Evolutionary conservation across 1,140 invertebrate species (phyloP), one percentile per base, ranked within the genome.

Genomic region (Dermatophagoides farinae): DNA sequence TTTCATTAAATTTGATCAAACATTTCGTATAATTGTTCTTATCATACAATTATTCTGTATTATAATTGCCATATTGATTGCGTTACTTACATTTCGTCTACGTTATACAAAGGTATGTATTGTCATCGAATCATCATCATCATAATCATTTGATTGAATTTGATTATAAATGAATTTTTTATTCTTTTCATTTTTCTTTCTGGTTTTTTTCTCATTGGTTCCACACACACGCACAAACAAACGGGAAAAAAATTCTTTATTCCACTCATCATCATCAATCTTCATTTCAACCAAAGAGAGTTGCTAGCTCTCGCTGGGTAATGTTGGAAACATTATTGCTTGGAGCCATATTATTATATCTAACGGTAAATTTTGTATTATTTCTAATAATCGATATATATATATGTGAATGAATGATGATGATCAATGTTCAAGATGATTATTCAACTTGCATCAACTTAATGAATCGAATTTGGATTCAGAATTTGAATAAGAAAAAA

Each of bases 221-320:
- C n/a, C n/a, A n/a, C n/a, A n/a, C n/a, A n/a, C n/a, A n/a, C 47
- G 20, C 5, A 44, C 14, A 44, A 44, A 44, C n/a, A n/a, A 44
- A 4, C 10, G 10, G 10, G 6, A 44, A n/a, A n/a, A 44, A 16
- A 44, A 20, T 8, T 50, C 47, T 10, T 50, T 50, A 25, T 8
- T 8, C 9, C 9, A 18, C 46, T 18, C 47, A 20, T 57, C 20
- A n/a, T 46, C 37, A 22, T 43, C 70, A 87, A n/a, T n/a, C n/a
- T n/a, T n/a, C n/a, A n/a, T n/a, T n/a, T n/a, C n/a, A n/a, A n/a
- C n/a, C n/a, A n/a, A n/a, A n/a, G 83, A 82, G 83, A 50, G 85
- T 86, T 67, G 83, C 82, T 22, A 79, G 79, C 64, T 82, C 84
- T 60, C 86, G 87, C 80, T 92, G 88, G 88, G 83, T 85, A 39